Evolutionary conservation across 1,140 invertebrate genomes (phyloP).

Genomic region (Saccostrea cuccullata): DNA sequence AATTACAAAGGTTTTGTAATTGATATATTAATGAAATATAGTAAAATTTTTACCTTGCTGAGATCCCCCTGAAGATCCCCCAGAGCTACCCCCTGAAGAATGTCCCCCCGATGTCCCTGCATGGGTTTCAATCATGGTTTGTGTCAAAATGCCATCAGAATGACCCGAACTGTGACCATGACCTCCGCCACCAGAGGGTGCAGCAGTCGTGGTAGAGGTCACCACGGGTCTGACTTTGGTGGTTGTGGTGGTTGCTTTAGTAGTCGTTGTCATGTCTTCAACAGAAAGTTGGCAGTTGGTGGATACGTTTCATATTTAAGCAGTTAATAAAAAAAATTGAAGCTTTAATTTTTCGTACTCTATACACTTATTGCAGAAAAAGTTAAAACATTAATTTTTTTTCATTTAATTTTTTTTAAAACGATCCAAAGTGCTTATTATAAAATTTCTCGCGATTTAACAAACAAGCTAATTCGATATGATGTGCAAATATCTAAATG

Average conservation of each 20-base stretch:
- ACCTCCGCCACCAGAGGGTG: constrained; percentile 6
- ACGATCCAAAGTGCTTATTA: too few relatives aligned
- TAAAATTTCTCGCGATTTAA: not conserved
- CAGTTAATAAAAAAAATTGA: too few relatives aligned
- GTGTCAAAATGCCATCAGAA: constrained; percentile 12
- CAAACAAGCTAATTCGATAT: too few relatives aligned
- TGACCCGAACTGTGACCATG: not conserved
- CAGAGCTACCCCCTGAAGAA: not conserved
- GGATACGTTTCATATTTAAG: not conserved
- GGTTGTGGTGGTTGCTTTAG: constrained; percentile 8
- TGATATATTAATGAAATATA: not conserved
- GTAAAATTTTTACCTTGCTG: not conserved
- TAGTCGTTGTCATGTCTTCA: constrained; percentile 7
- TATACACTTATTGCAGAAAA: too few relatives aligned
- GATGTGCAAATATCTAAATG: not conserved
- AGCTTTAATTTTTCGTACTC: not conserved
- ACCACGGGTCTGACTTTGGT: not conserved
- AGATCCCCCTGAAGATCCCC: not conserved
- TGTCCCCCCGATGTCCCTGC: not conserved
- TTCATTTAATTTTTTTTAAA: too few relatives aligned
- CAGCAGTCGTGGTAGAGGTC: not conserved
- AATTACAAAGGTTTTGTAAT: not conserved
- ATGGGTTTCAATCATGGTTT: constrained; percentile 10
- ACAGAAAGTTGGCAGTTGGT: not conserved
- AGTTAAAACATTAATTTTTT: too few relatives aligned